Conservation (phyloP, 2,888 invertebrate species). For the Acanthosepion lycidas region DNA sequence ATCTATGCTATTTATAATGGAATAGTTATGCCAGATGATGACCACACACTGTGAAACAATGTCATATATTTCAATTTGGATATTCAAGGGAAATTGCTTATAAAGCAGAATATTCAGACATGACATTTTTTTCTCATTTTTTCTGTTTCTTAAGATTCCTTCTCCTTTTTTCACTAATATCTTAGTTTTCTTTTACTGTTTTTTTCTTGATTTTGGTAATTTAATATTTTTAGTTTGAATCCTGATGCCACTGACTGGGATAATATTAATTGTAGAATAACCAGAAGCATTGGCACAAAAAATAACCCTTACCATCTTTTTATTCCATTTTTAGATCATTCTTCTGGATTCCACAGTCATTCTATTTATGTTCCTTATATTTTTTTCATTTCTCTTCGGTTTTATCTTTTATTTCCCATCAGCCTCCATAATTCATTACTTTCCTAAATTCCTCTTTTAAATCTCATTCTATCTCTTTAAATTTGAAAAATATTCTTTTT, state of each 20-base stretch:
- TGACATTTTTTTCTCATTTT: neutral
- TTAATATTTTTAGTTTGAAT: neutral
- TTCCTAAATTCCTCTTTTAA: too few species aligned
- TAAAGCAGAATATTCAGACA: too few species aligned
- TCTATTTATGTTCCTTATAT: neutral
- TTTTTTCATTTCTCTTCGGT: neutral
- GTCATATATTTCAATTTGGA: neutral
- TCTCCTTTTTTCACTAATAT: neutral
- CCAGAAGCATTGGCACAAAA: neutral
- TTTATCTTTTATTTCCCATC: neutral
- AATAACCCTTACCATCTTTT: neutral
- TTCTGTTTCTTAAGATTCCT: neutral
- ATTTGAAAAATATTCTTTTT: too few species aligned
- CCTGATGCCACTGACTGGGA: neutral
- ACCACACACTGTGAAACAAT: neutral
- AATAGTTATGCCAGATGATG: neutral
- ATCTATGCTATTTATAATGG: neutral
- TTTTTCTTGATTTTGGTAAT: neutral
- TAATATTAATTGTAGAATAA: slow-evolving; percentile 9
- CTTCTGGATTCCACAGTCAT: neutral
- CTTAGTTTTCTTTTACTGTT: too few species aligned
- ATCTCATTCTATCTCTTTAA: too few species aligned
- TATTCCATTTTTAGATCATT: neutral
- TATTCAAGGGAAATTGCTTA: neutral
- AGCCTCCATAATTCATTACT: too few species aligned